These are phyloP conservation scores for Mormyrus proboscirostris DNA, from an alignment of 2,797 vertebrate species.

Conservation along the genomic window DNA sequence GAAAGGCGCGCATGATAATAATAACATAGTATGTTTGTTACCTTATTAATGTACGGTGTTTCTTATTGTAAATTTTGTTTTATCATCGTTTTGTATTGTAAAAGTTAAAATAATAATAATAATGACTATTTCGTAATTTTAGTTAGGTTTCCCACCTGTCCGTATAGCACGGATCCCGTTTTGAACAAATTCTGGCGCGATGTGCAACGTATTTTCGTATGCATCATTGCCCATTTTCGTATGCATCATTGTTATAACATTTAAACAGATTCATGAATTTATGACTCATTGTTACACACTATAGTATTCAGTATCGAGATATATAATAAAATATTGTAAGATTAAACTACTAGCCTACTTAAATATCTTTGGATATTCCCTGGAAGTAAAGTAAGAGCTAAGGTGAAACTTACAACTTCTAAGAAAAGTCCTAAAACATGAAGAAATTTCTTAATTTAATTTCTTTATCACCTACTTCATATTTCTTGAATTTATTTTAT, in stretches of 20 bases:
- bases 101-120: not conserved
- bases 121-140: not conserved
- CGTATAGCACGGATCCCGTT: not conserved
- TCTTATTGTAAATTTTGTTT: not conserved
- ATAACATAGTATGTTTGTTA: not conserved
- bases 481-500: not conserved
- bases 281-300: not conserved
- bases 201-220: not conserved
- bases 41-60: not conserved
- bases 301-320: not conserved
- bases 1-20: not conserved
- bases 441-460: not conserved
- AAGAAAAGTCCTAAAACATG: not conserved
- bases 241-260: not conserved
- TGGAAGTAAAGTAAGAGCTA: not conserved
- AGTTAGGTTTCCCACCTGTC: not conserved
- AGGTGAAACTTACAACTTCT: not conserved
- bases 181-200: not conserved
- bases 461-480: not conserved
- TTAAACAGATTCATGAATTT: not conserved
- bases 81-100: not conserved
- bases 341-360: not conserved
- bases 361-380: not conserved
- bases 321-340: not conserved
- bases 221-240: not conserved